Percentiles rank a stretch among this genome's conserved stretches.
Evolutionary conservation across 2,113 vertebrate species (phyloP).

Genomic region (Alosa alosa): DNA sequence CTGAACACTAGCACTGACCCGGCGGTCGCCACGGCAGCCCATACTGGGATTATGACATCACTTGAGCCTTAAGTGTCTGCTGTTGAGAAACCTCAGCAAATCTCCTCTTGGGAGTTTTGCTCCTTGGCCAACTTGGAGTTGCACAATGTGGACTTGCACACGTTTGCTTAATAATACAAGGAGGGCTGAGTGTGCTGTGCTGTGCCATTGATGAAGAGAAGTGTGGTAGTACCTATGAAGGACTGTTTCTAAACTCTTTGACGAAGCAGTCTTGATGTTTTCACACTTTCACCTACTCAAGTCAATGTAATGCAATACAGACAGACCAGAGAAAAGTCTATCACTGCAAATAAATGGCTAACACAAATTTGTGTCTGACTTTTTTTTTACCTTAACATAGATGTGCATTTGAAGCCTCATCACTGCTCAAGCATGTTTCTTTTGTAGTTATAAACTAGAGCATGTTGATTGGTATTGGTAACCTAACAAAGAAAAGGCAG

Average conservation of each 20-base stretch:
- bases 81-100: neutral
- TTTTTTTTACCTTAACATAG: neutral
- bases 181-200: too few relatives aligned
- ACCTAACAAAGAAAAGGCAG: too few relatives aligned
- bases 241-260: neutral
- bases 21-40: neutral
- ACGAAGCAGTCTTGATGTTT: neutral
- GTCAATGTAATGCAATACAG: neutral
- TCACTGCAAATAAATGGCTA: neutral
- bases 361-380: neutral
- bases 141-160: neutral
- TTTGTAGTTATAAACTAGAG: too few relatives aligned
- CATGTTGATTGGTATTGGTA: too few relatives aligned
- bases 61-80: neutral
- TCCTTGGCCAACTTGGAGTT: too few relatives aligned
- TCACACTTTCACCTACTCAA: neutral
- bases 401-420: neutral
- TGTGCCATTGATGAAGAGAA: neutral
- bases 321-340: neutral
- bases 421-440: neutral
- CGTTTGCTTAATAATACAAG: neutral
- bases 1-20: neutral
- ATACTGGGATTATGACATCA: neutral
- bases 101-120: neutral
- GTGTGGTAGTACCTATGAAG: neutral